Evolutionary conservation across 2,888 invertebrate species (phyloP), one percentile per base, ranked within the genome.

Genomic region (Drosophila ochracea): DNA sequence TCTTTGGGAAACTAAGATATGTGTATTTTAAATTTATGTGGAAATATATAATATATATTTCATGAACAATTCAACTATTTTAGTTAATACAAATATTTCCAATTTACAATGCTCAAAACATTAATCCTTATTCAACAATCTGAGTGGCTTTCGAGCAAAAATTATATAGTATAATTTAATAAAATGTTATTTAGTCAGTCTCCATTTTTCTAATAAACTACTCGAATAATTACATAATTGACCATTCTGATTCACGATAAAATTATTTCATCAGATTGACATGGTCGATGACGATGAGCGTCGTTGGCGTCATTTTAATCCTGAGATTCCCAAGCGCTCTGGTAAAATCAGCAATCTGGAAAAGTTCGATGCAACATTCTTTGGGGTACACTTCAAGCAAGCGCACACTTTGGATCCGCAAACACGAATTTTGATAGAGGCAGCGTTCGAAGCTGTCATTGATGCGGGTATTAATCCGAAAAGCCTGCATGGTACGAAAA

Each of bases 281-380:
- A 95, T 98, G 94, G 95, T 98, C 68, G 97, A 97, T 62, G 96
- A 95, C 30, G 97, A 97, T 89, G 95, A 95, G 76, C 94, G 96
- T 49, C 95, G 97, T 79, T 98, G 97, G 97, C 94, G 95, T 68
- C 94, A 95, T 35, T 94, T 94, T n/a, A 95, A 96, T 87, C 95
- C 96, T 0, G 96, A 97, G 89, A 96, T 97, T 76, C 97, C 97
- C 0, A 95, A 95, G 80, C 94, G 96, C 13, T 95, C 95, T 0
- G 97, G 97, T 35, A 97, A 97, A 92, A 94, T 97, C 62, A 94
- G 95, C 84, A 94, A 95, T 80, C 94, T 97, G 19, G 94, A 95
- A 77, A 96, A 96, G 89, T 97, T 97, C 90, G 97, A 97, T 90
- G 96, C 96, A 0, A 95, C 95, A 0, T 96, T 96, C 93, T 97